Conservation (phyloP, 2,113 vertebrate species). For the Ciconia maguari region DNA sequence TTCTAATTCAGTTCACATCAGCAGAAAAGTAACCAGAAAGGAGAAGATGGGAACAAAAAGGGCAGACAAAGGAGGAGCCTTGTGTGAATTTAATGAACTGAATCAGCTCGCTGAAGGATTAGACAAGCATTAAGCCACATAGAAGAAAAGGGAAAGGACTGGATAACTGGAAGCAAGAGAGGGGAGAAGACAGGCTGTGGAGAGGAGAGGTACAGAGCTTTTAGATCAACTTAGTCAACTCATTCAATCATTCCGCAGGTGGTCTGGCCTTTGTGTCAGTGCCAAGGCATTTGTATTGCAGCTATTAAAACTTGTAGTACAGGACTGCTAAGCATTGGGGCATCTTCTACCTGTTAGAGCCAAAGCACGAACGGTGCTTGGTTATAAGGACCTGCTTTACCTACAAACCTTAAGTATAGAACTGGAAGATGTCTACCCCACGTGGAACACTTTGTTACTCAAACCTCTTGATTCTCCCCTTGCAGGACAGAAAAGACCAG, state of each 20-base stretch:
- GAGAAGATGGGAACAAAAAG: neutral
- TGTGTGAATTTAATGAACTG: neutral
- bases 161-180: neutral
- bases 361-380: neutral
- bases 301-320: neutral
- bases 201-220: neutral
- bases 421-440: neutral
- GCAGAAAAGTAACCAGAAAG: neutral
- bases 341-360: neutral
- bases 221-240: neutral
- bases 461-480: neutral
- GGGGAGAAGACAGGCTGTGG: neutral
- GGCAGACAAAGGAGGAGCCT: neutral
- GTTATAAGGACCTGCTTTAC: neutral
- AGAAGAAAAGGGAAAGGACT: neutral
- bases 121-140: neutral
- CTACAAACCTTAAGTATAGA: neutral
- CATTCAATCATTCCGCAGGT: neutral
- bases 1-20: neutral
- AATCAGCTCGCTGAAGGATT: neutral
- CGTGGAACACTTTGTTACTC: neutral
- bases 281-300: neutral
- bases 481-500: neutral
- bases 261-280: neutral
- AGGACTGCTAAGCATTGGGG: neutral